Percentiles rank a stretch among this genome's conserved stretches.
phyloP scores from a whole-genome alignment of 2,113 vertebrate species.

The Actinemys pallida region DNA sequence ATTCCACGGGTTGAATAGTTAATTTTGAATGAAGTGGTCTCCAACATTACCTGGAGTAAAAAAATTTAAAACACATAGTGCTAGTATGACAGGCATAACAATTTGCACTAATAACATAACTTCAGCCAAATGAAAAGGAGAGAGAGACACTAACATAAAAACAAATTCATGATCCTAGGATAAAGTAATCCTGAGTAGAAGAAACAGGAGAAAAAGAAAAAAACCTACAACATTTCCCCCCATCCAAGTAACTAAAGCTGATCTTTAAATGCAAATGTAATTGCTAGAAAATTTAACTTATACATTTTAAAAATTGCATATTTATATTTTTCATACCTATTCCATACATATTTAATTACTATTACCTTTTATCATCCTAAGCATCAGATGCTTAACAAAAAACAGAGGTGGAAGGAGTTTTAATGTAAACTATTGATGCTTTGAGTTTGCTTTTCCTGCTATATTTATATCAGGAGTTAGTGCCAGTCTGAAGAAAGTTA shows the following conservation, averaged over 20 bases:
- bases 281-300: not conserved
- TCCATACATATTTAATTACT: not conserved
- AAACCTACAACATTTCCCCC: too few species aligned
- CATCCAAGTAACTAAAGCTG: not conserved
- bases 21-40: slow-evolving; percentile 21
- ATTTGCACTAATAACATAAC: not conserved
- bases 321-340: not conserved
- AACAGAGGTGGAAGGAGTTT: not conserved
- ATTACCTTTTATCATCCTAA: not conserved
- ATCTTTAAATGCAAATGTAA: slow-evolving; percentile 26
- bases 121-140: slow-evolving; percentile 42
- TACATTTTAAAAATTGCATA: not conserved
- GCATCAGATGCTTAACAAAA: not conserved
- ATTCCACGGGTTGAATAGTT: slow-evolving; percentile 14
- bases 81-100: slow-evolving; percentile 10
- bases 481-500: not conserved
- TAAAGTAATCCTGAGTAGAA: not conserved
- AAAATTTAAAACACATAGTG: not conserved
- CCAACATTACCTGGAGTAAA: slow-evolving; percentile 5
- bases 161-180: not conserved
- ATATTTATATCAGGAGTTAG: not conserved
- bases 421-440: rapidly evolving
- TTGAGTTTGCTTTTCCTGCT: not conserved
- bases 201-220: not conserved
- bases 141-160: not conserved